Evolutionary conservation across 2,888 invertebrate genomes (phyloP), one percentile per base, ranked within the genome.

Genomic region (Sarcophaga caerulescens): DNA sequence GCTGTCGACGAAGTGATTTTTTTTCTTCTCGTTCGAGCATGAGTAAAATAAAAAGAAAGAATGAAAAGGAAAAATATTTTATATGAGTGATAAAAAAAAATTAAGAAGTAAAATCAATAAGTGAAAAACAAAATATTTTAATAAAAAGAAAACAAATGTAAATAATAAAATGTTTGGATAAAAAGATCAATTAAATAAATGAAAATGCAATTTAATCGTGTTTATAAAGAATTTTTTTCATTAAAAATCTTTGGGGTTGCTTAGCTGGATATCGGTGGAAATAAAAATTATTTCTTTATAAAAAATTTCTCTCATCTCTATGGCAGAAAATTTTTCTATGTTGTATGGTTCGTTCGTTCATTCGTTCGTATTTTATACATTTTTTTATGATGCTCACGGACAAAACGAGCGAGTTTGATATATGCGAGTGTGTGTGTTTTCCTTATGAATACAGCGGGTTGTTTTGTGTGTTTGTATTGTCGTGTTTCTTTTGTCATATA

Each of bases 241-340:
- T 68, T 63, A 70, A 63, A 57, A 52, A 65, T 44, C 52, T 73
- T 60, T 79, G 57, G 44, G 63, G 47, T 66, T 63, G 45, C 62
- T 79, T 82, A 68, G 57, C 73, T 79, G 74, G 87, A 87, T 87
- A 87, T 87, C 77, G 76, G 83, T 86, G 84, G 87, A 87, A 87
- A 84, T 81, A 76, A 70, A 81, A 77, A 75, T 62, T 65, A 85
- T 87, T 85, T 78, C 60, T 77, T 76, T 57, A 82, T 80, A 71
- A 85, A 82, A 75, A 85, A 87, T 88, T 88, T 88, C 85, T 87
- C 85, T 84, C 69, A 76, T 85, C 71, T 84, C 63, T 83, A 76
- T 79, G 76, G 74, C 77, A 78, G 74, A 86, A 86, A 84, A 66
- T 44, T 78, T 83, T 81, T 85, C 74, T 75, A 60, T 81, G 66